These are phyloP conservation scores for Tetropium fuscum DNA, from an alignment of 2,888 invertebrate species.

Conservation along the genomic window DNA sequence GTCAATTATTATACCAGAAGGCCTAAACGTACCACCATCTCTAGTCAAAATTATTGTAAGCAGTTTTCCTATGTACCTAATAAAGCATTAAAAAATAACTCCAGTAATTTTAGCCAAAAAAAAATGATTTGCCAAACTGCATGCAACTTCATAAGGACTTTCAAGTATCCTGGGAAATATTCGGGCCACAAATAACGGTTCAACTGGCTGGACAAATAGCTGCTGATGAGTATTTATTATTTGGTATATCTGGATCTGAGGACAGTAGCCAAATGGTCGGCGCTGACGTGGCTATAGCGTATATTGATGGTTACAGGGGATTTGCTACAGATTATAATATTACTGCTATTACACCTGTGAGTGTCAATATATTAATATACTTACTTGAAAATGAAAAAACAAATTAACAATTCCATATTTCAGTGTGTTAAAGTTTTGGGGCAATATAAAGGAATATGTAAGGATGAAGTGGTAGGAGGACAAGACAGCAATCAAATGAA, in stretches of 20 bases:
- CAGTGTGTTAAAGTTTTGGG: slow-evolving; percentile 89
- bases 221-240: slow-evolving; percentile 87
- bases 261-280: slow-evolving; percentile 83
- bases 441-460: slow-evolving; percentile 88
- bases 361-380: slow-evolving; percentile 45
- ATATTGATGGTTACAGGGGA: slow-evolving; percentile 79
- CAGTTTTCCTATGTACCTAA: too few relatives aligned
- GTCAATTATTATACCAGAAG: slow-evolving; percentile 82
- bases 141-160: slow-evolving; percentile 85
- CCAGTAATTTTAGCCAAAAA: slow-evolving; percentile 65
- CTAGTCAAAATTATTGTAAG: slow-evolving; percentile 72
- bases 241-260: slow-evolving; percentile 85
- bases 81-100: not conserved
- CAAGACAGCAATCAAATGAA: slow-evolving; percentile 85
- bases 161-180: slow-evolving; percentile 91
- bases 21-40: slow-evolving; percentile 90
- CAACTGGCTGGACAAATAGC: slow-evolving; percentile 83
- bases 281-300: slow-evolving; percentile 85
- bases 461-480: slow-evolving; percentile 85
- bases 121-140: slow-evolving; percentile 83
- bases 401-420: too few relatives aligned
- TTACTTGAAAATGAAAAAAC: slow-evolving; percentile 2
- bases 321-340: slow-evolving; percentile 87
- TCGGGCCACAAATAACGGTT: slow-evolving; percentile 88
- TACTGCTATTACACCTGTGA: slow-evolving; percentile 83